Evolutionary conservation across 2,888 invertebrate genomes (phyloP).

Genomic region (Stegophylla sp.): DNA sequence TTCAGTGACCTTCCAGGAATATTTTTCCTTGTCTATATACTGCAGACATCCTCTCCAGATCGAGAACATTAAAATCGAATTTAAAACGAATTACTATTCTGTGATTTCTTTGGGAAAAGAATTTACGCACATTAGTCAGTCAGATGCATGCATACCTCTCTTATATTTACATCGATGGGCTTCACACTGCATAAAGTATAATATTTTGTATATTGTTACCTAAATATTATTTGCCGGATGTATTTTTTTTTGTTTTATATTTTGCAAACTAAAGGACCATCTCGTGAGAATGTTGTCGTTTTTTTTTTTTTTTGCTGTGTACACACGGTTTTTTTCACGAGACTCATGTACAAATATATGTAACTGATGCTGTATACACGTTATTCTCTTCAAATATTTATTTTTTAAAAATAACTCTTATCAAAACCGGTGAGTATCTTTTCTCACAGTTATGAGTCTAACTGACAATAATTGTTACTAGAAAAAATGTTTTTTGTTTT

Average conservation of each 20-base stretch:
- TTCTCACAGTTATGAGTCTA: too few relatives aligned
- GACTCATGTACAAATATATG: not conserved
- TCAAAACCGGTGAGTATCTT: too few relatives aligned
- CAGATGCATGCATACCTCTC: not conserved
- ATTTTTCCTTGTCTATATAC: not conserved
- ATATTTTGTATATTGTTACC: not conserved
- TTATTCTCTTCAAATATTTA: too few relatives aligned
- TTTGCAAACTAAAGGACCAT: not conserved
- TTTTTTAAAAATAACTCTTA: too few relatives aligned
- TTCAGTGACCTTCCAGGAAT: not conserved
- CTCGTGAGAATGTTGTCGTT: slow-evolving; percentile 21
- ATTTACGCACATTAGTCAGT: slow-evolving; percentile 27
- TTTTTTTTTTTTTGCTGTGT: not conserved
- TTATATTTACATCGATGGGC: not conserved
- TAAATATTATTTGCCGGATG: slow-evolving; percentile 32
- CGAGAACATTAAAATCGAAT: slow-evolving; percentile 48
- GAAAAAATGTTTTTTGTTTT: too few relatives aligned
- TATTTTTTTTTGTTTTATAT: not conserved
- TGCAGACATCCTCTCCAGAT: not conserved
- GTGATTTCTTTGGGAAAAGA: slow-evolving; percentile 35
- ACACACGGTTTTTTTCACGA: not conserved
- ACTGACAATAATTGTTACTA: too few relatives aligned
- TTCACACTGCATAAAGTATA: not conserved
- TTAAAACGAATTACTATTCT: slow-evolving; percentile 42
- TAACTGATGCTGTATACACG: not conserved